A percentile compares a stretch with the other conserved stretches of the same genome.
Conservation (phyloP, 2,797 vertebrate genomes). For the Molossus molossus region DNA sequence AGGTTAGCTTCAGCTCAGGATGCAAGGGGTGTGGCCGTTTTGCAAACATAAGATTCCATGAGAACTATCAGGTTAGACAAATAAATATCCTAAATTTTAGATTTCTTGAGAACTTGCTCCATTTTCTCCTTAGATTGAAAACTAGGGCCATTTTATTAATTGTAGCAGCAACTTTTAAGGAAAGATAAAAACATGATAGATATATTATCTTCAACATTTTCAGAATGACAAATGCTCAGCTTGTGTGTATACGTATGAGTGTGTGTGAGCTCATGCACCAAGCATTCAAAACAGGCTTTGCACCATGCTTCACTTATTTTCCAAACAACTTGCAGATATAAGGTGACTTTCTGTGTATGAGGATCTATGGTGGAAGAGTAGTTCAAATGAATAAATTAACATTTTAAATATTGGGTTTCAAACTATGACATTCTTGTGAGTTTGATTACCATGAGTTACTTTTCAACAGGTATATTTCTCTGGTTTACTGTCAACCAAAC, state of each 20-base stretch:
- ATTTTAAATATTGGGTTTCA: conserved; percentile 19
- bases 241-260: not conserved
- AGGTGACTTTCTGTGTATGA: not conserved
- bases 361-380: not conserved
- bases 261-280: not conserved
- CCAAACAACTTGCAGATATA: not conserved
- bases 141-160: not conserved
- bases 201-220: not conserved
- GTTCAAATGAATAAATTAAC: not conserved
- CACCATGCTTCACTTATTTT: not conserved
- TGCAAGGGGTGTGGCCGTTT: not conserved
- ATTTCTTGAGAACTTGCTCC: not conserved
- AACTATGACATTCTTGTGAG: not conserved
- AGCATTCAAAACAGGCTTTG: not conserved
- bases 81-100: not conserved
- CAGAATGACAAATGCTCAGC: not conserved
- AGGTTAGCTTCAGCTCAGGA: not conserved
- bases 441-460: not conserved
- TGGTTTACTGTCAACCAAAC: not conserved
- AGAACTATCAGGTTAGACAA: conserved; percentile 33
- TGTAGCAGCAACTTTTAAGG: not conserved
- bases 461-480: not conserved
- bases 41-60: not conserved
- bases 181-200: not conserved
- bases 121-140: conserved; percentile 5